Evolutionary conservation across 2,113 vertebrate genomes (phyloP).

Genomic region (Platycercus adscitus): DNA sequence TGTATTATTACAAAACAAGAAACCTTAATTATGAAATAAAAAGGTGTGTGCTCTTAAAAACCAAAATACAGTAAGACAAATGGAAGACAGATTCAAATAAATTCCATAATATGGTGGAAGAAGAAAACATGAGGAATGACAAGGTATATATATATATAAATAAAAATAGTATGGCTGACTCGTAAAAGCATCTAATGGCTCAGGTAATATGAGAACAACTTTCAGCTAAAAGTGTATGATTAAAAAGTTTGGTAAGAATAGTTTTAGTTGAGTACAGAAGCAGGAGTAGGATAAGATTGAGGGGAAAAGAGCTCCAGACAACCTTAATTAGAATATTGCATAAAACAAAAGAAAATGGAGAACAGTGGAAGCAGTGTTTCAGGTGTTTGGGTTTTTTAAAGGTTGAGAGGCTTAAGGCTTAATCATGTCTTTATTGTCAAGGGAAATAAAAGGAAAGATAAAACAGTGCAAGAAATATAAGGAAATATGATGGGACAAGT

Average conservation of each 20-base stretch:
- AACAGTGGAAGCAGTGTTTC: not conserved
- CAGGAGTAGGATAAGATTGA: not conserved
- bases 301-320: not conserved
- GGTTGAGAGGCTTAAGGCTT: constrained; percentile 22
- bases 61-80: not conserved
- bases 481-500: not conserved
- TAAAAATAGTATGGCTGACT: not conserved
- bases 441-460: not conserved
- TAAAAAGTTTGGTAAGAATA: not conserved
- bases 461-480: not conserved
- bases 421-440: constrained; percentile 22
- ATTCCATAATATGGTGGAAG: not conserved
- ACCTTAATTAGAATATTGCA: not conserved
- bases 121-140: not conserved
- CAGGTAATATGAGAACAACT: not conserved
- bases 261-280: not conserved
- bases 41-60: not conserved
- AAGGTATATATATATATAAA: not conserved
- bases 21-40: not conserved
- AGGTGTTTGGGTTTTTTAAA: not conserved
- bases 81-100: not conserved
- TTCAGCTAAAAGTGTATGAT: not conserved
- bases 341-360: not conserved
- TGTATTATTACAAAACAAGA: not conserved
- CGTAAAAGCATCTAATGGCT: not conserved